Evolutionary conservation across 2,888 invertebrate species (phyloP).

Genomic region (Brachyptera risi): DNA sequence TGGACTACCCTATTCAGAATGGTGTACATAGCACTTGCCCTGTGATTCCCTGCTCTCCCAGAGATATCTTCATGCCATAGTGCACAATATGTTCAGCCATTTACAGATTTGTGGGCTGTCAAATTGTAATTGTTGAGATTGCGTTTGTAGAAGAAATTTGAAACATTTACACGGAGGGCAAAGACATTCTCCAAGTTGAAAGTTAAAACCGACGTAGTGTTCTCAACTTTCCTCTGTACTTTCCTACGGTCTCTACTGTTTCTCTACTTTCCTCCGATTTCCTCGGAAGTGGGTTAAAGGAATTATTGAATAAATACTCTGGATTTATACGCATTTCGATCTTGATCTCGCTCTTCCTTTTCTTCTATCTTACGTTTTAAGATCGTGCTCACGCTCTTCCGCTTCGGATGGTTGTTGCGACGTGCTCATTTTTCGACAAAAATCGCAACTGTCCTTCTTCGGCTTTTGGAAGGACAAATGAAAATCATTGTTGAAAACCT

Average conservation of each 20-base stretch:
- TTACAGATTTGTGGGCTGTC: background rate
- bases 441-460: conserved; percentile 1
- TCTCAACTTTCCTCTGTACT: background rate
- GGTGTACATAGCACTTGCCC: background rate
- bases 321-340: no score
- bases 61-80: background rate
- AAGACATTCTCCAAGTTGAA: background rate
- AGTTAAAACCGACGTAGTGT: background rate
- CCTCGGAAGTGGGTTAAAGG: no score
- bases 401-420: background rate
- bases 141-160: conserved; percentile 2
- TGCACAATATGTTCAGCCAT: background rate
- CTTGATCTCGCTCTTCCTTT: no score
- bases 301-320: no score
- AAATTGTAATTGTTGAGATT: background rate
- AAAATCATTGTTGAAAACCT: background rate
- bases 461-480: background rate
- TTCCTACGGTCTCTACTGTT: background rate
- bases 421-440: background rate
- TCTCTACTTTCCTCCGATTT: background rate
- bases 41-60: background rate
- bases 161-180: background rate
- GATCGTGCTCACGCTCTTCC: background rate
- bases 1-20: no score
- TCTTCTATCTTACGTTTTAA: background rate